Percentiles rank a stretch among this genome's conserved stretches.
These are phyloP conservation scores for Pyrochroa serraticornis DNA, from an alignment of 2,888 invertebrate genomes.

Conservation along the genomic window DNA sequence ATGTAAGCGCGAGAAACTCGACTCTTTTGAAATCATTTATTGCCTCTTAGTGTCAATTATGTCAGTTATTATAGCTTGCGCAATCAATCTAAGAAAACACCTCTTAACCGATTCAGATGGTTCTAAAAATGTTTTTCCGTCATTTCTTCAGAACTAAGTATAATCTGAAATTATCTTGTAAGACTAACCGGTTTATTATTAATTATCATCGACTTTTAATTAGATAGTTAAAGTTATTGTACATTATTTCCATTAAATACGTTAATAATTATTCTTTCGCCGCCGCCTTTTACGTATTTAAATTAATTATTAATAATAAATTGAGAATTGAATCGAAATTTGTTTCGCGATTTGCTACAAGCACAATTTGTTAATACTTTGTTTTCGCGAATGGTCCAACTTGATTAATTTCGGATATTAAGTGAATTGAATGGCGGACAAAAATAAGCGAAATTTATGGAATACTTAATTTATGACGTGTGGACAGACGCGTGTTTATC, in stretches of 20 bases:
- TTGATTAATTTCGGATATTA: constrained; percentile 10
- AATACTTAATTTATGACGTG: constrained; percentile 41
- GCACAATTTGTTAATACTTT: neutral
- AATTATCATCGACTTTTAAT: constrained; percentile 20
- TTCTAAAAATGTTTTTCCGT: too few species aligned
- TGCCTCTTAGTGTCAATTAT: too few species aligned
- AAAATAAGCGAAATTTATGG: constrained; percentile 39
- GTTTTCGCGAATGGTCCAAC: neutral
- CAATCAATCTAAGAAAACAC: too few species aligned
- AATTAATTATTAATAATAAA: constrained; percentile 8
- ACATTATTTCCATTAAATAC: too few species aligned
- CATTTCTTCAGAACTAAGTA: too few species aligned
- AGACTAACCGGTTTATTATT: constrained; percentile 25
- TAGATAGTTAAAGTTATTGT: neutral
- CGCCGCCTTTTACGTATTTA: too few species aligned
- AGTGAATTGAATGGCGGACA: constrained; percentile 16
- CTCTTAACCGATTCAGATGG: too few species aligned
- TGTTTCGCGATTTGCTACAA: neutral
- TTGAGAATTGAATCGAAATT: neutral
- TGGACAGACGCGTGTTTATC: constrained; percentile 44
- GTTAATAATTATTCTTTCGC: too few species aligned
- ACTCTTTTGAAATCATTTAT: too few species aligned
- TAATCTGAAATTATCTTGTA: constrained; percentile 10
- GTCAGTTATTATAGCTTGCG: too few species aligned
- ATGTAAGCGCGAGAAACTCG: too few species aligned